Evolutionary conservation across 2,797 vertebrate species (phyloP).

Genomic region (Typhlichthys subterraneus): DNA sequence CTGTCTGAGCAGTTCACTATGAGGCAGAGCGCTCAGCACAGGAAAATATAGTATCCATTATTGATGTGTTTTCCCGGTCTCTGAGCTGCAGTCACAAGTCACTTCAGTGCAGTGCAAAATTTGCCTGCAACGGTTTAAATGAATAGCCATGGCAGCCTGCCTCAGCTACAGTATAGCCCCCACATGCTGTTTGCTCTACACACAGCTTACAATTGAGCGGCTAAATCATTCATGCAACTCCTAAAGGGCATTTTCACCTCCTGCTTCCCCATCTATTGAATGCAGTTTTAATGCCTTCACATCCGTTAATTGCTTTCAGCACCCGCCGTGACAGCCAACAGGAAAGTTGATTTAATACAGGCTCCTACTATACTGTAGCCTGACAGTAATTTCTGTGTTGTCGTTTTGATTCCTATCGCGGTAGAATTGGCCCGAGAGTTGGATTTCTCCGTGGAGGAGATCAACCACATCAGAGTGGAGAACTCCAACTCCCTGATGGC

Average conservation of each 20-base stretch:
- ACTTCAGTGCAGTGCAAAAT: slow-evolving; percentile 27
- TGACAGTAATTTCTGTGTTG: background rate
- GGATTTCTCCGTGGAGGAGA: slow-evolving; percentile 98
- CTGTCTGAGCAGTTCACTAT: slow-evolving; percentile 5
- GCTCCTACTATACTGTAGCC: background rate
- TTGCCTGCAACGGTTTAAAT: slow-evolving; percentile 37
- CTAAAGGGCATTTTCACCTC: background rate
- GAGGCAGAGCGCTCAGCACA: slow-evolving; percentile 19
- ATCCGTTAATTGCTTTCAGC: background rate
- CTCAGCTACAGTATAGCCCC: slow-evolving; percentile 5
- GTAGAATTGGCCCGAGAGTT: slow-evolving; percentile 97
- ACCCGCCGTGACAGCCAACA: background rate
- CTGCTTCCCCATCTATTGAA: slow-evolving; percentile 2
- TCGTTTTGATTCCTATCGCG: slow-evolving; percentile 41
- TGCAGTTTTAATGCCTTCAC: background rate
- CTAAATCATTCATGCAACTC: background rate
- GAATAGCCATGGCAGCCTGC: slow-evolving; percentile 1
- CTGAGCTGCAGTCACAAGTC: slow-evolving; percentile 41
- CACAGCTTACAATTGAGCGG: background rate
- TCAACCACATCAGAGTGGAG: slow-evolving; percentile 98
- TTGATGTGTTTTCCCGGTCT: slow-evolving; percentile 61
- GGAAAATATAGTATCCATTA: slow-evolving; percentile 60
- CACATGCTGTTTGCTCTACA: background rate
- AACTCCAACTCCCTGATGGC: slow-evolving; percentile 98
- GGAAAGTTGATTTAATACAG: background rate